A percentile compares a stretch with the other conserved stretches of the same genome.
These are phyloP conservation scores for Epicauta chinensis DNA, from an alignment of 1,140 invertebrate species.

Conservation along the genomic window DNA sequence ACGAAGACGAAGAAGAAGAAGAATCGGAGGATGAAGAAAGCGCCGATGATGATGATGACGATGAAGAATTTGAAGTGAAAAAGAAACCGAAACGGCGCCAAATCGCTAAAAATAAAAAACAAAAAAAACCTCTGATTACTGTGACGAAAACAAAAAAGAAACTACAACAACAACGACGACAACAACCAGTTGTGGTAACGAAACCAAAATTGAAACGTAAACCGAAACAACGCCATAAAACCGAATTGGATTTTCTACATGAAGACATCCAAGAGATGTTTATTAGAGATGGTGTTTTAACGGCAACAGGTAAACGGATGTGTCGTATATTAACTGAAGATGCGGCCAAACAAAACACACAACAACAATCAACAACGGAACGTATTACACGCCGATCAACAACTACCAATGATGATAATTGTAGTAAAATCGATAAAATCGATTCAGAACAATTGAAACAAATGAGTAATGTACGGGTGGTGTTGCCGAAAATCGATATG, in stretches of 20 bases:
- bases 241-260: slow-evolving; percentile 55
- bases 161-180: not conserved
- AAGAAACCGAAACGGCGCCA: slow-evolving; percentile 4
- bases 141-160: slow-evolving; percentile 1
- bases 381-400: not conserved
- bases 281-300: slow-evolving; percentile 54
- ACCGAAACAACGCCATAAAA: slow-evolving; percentile 24
- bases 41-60: slow-evolving; percentile 8
- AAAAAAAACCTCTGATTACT: slow-evolving; percentile 3
- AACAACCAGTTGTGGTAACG: not conserved
- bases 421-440: not conserved
- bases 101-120: not conserved
- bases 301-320: slow-evolving; percentile 49
- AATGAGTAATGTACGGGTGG: slow-evolving; percentile 26
- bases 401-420: not conserved
- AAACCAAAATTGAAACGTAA: slow-evolving; percentile 25
- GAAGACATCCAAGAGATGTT: slow-evolving; percentile 64
- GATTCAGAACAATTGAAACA: slow-evolving; percentile 3
- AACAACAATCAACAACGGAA: slow-evolving; percentile 10
- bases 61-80: slow-evolving; percentile 3
- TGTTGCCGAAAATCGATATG: slow-evolving; percentile 27
- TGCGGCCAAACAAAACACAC: slow-evolving; percentile 14
- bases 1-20: slow-evolving; percentile 24
- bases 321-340: slow-evolving; percentile 41
- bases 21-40: slow-evolving; percentile 21